Evolutionary conservation across 2,113 vertebrate species (phyloP), one percentile per base, ranked within the genome.

Genomic region (Bos indicus): DNA sequence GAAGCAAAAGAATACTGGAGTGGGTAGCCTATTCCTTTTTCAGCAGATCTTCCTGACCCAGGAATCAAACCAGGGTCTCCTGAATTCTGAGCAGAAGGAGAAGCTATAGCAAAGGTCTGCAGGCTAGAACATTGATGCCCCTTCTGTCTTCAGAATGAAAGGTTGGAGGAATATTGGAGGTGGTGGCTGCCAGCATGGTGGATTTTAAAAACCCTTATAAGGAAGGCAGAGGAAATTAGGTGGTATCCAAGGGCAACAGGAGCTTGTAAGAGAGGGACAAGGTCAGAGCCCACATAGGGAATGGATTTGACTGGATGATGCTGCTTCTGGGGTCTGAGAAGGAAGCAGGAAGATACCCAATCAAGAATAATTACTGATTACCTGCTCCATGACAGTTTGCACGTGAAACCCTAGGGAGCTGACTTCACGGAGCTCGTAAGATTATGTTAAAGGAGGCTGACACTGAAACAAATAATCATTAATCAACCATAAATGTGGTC

Each of bases 121-220:
- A 78, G 51, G 36, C 33, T 30, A 28, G n/a, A 77, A 56, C 33
- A 28, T 7, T 36, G 62, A 48, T n/a, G 28, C n/a, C 62, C n/a
- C 48, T 85, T 91, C 51, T 64, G 25, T 67, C 46, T 30, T 46
- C 33, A 78, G 54, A 88, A 33, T 64, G 57, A 92, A 91, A 54
- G 77, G 7, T 62, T n/a, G 26, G 60, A 82, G 46, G 25, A 36
- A 60, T 8, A 30, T 25, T n/a, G n/a, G 28, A n/a, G 7, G n/a
- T n/a, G 12, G 25, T 82, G n/a, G 30, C 40, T 43, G 26, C 64
- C 77, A 54, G 40, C 12, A 14, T 43, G 15, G 26, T 3, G 16
- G 57, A 64, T 40, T 64, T 16, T 15, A 12, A 56, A 94, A 88
- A 19, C 36, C 36, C 9, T 71, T 60, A 46, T 46, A 19, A 26